Percentiles rank a stretch among this genome's conserved stretches.
These are phyloP conservation scores for Brachionus angularis DNA, from an alignment of 1,140 invertebrate species.

Conservation along the genomic window DNA sequence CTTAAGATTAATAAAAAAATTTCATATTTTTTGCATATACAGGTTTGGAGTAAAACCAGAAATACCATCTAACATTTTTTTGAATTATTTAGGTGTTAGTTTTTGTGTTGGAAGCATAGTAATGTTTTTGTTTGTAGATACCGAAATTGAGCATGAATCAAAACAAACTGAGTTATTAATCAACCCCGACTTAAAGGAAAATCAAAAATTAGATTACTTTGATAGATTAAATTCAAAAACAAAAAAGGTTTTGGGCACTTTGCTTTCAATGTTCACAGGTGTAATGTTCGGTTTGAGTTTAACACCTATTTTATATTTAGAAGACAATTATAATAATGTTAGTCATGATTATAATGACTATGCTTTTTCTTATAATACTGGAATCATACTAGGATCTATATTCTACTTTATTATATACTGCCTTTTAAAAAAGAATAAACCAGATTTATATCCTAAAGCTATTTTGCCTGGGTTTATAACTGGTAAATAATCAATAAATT, in stretches of 20 bases:
- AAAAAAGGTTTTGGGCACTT: not conserved
- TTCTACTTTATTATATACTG: conserved; percentile 57
- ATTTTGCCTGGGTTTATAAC: conserved; percentile 58
- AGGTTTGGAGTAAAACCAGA: conserved; percentile 54
- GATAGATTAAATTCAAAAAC: not conserved
- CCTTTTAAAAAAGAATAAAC: conserved; percentile 53
- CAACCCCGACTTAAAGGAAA: too few relatives aligned
- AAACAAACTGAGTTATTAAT: too few relatives aligned
- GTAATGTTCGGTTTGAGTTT: conserved; percentile 13
- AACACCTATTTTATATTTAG: conserved; percentile 27
- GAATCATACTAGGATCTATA: conserved; percentile 11
- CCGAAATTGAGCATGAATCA: not conserved
- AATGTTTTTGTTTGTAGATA: conserved; percentile 37
- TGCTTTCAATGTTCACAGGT: conserved; percentile 25
- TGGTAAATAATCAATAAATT: not conserved
- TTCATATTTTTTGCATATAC: conserved; percentile 51
- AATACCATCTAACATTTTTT: conserved; percentile 46
- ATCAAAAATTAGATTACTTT: conserved; percentile 4
- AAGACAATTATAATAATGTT: conserved; percentile 27
- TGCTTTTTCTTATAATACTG: conserved; percentile 32
- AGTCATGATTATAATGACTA: conserved; percentile 26
- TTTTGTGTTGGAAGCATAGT: conserved; percentile 48
- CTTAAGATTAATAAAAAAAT: not conserved
- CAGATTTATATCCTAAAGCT: conserved; percentile 53
- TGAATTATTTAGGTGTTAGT: conserved; percentile 57